Evolutionary conservation across 2,113 vertebrate species (phyloP).

Genomic region (Drymodes brunneopygia): DNA sequence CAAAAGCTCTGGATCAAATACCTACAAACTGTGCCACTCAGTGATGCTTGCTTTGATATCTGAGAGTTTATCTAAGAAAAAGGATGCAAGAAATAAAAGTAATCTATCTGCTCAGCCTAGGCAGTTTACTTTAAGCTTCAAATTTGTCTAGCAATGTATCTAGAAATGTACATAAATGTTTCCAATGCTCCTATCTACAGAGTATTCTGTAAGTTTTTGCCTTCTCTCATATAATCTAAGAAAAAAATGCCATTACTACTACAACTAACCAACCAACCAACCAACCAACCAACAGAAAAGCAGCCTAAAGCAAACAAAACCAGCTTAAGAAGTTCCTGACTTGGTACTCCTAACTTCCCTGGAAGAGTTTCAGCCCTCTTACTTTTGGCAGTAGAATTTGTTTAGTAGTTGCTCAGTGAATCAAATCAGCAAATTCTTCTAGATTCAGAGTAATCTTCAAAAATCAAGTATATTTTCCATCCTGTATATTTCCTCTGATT

Average conservation of each 20-base stretch:
- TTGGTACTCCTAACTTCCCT: background rate
- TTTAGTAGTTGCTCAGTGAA: background rate
- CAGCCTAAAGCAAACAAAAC: background rate
- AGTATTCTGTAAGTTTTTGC: background rate
- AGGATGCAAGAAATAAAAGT: rapidly evolving
- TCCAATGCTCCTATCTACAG: background rate
- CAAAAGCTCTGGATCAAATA: background rate
- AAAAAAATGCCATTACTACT: background rate
- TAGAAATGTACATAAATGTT: background rate
- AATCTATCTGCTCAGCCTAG: background rate
- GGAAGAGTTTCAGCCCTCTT: background rate
- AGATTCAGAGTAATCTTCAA: background rate
- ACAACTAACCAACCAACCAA: background rate
- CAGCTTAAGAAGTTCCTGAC: background rate
- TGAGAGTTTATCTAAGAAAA: background rate
- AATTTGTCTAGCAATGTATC: background rate
- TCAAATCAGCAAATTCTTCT: background rate
- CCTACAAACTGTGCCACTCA: rapidly evolving
- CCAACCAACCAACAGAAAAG: background rate
- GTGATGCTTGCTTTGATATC: background rate
- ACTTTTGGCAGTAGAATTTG: background rate
- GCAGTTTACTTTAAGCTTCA: background rate
- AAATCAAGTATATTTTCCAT: background rate
- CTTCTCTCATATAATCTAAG: background rate
- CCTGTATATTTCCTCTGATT: background rate